phyloP scores from a whole-genome alignment of 2,113 vertebrate genomes.

The Python bivittatus region DNA sequence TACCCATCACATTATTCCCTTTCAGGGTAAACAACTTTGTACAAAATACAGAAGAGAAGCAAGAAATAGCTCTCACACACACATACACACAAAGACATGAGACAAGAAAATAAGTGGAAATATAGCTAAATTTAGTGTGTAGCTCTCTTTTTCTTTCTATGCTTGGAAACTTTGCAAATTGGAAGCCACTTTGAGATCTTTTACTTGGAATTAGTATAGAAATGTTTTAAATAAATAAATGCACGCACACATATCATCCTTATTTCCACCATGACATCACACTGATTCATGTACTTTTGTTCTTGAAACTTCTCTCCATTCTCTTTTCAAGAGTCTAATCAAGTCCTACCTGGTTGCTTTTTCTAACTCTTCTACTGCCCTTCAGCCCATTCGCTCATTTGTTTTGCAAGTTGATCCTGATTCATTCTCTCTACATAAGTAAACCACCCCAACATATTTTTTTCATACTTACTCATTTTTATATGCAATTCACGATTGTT shows the following conservation, averaged over 20 bases:
- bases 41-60: neutral
- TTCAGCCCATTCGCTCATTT: neutral
- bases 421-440: neutral
- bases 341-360: neutral
- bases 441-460: neutral
- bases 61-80: neutral
- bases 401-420: neutral
- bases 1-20: neutral
- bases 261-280: neutral
- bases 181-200: neutral
- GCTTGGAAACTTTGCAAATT: neutral
- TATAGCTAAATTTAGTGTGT: neutral
- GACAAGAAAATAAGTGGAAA: neutral
- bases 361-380: neutral
- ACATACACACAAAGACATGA: neutral
- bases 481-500: neutral
- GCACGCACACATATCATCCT: neutral
- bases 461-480: neutral
- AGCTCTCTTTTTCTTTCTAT: neutral
- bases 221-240: neutral
- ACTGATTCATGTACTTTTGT: neutral
- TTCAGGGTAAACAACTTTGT: neutral
- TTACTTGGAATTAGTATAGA: neutral
- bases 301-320: neutral
- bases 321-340: neutral